These are phyloP conservation scores for Drosophila pachea DNA, from an alignment of 1,140 invertebrate genomes.

Conservation along the genomic window DNA sequence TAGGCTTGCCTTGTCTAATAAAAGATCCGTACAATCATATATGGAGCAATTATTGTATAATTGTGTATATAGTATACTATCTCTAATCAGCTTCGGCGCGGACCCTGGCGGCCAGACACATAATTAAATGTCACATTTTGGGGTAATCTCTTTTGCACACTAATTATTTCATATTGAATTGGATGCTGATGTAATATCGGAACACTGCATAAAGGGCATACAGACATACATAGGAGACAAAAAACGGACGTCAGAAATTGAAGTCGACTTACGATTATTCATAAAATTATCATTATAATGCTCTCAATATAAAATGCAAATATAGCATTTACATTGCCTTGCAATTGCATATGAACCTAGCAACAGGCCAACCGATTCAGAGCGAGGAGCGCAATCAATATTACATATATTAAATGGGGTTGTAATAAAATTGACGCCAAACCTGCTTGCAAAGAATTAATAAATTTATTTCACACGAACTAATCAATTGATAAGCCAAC, in stretches of 20 bases:
- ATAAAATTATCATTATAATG: conserved; percentile 38
- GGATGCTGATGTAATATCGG: neutral
- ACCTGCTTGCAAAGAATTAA: too few species aligned
- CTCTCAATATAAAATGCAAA: conserved; percentile 23
- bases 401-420: conserved; percentile 1
- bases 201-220: conserved; percentile 15
- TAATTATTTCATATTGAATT: conserved; percentile 22
- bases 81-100: conserved; percentile 38
- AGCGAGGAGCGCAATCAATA: conserved; percentile 17
- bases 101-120: conserved; percentile 50
- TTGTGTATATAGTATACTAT: conserved; percentile 34
- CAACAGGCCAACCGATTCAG: conserved; percentile 15
- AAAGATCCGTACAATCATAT: conserved; percentile 24
- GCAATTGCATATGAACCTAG: conserved; percentile 1
- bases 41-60: neutral
- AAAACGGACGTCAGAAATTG: conserved; percentile 47
- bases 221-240: conserved; percentile 41
- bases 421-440: neutral
- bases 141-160: conserved; percentile 33
- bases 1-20: conserved; percentile 16
- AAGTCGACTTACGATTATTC: conserved; percentile 25
- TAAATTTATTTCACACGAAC: too few species aligned
- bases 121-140: conserved; percentile 36
- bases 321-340: conserved; percentile 14
- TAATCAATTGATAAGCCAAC: neutral